A percentile compares a stretch with the other conserved stretches of the same genome.
Evolutionary conservation across 2,113 vertebrate genomes (phyloP).

Genomic region (Potamarius usumacintae): DNA sequence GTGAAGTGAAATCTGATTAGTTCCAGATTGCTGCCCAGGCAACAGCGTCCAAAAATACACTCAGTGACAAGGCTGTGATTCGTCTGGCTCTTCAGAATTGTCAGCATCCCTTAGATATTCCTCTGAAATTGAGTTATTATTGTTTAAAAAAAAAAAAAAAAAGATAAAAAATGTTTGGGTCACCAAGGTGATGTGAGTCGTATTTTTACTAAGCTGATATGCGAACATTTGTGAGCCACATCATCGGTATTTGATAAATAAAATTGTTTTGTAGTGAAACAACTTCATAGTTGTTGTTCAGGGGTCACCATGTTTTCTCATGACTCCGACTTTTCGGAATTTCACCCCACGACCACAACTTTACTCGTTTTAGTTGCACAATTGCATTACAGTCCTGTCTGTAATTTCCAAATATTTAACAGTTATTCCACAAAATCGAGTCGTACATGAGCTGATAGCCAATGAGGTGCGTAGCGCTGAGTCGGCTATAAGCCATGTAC

Average conservation of each 20-base stretch:
- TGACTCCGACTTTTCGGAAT: background rate
- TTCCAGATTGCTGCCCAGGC: slow-evolving; percentile 35
- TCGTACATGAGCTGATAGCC: no score
- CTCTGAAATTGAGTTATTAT: background rate
- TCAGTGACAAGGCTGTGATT: background rate
- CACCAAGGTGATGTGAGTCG: background rate
- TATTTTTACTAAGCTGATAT: background rate
- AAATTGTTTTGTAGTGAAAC: background rate
- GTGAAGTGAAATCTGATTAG: slow-evolving; percentile 36
- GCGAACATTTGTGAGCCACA: background rate
- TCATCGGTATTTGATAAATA: background rate
- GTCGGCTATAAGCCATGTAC: no score
- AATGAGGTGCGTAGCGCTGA: no score
- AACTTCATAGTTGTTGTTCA: background rate
- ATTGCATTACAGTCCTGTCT: background rate
- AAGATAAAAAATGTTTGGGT: background rate
- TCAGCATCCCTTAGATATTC: slow-evolving; percentile 7
- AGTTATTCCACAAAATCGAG: no score
- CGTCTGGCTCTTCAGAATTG: background rate
- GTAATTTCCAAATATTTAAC: background rate
- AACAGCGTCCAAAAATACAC: slow-evolving; percentile 40
- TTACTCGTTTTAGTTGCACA: background rate
- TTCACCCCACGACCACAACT: background rate
- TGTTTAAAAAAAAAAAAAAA: background rate
- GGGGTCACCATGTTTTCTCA: background rate